Evolutionary conservation across 2,888 invertebrate species (phyloP), one percentile per base, ranked within the genome.

Genomic region (Mongoloraphidia duomilia): DNA sequence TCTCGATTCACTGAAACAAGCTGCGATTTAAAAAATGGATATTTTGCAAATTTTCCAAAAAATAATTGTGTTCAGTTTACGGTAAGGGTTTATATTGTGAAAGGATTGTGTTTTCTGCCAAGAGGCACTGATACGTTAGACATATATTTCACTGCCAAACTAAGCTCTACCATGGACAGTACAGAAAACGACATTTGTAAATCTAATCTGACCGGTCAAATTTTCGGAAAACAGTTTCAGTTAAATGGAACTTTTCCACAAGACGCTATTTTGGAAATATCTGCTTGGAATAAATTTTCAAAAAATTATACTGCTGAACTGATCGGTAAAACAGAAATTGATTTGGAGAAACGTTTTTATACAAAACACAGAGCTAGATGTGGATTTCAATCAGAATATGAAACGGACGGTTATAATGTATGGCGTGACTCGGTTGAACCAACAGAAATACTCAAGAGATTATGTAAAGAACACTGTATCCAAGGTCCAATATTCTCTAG

Each of bases 291-390:
- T 63, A 80, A 79, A 64, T 87, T 89, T 59, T 60, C 74, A 3
- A 65, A 75, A 26, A 26, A 75, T 2, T 73, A 77, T 2, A 63
- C 72, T 2, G 87, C 91, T 61, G 86, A 89, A 60, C 64, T 91
- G 9, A 88, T 94, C 57, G 94, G 93, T 0, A 81, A 79, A 58
- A 93, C 92, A 0, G 72, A 70, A 52, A 82, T 94, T 52, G 93
- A 94, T 65, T 68, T 94, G 43, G 94, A 94, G 68, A 86, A 90
- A 65, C 76, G 93, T 51, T 84, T 83, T 62, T 88, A 85, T 62
- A 81, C 82, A 13, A 77, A 76, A 54, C 88, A 91, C 61, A 72
- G 87, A 50, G 90, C 85, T 0, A 75, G 75, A 4, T 84, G 91
- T 58, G 93, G 93, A 0, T 64, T 94, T 11, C 65, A 86, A 1